Conservation (phyloP, 2,888 invertebrate species). For the Sinodicranocentrus sp. region DNA sequence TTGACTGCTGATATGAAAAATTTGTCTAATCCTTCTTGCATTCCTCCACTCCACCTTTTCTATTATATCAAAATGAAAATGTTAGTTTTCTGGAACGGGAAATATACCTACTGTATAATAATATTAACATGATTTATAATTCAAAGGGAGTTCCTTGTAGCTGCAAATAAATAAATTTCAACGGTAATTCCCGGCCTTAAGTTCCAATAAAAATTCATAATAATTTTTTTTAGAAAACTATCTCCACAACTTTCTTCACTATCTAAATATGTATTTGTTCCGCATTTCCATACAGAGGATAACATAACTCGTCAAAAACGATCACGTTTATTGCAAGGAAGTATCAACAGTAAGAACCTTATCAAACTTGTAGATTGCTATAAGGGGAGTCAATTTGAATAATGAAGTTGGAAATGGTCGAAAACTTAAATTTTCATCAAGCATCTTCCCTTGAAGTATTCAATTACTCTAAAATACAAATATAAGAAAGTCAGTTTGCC, state of each 20-base stretch:
- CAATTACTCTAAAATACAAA: conserved; percentile 49
- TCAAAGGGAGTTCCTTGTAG: conserved; percentile 24
- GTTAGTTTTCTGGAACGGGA: no score
- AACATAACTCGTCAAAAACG: conserved; percentile 17
- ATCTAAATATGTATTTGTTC: conserved; percentile 23
- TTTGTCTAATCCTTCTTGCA: no score
- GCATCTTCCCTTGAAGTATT: conserved; percentile 25
- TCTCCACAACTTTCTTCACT: neutral
- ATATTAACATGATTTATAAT: conserved; percentile 45
- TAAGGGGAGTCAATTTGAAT: conserved; percentile 52
- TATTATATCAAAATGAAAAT: no score
- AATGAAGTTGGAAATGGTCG: conserved; percentile 55
- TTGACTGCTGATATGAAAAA: no score
- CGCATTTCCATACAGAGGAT: conserved; percentile 23
- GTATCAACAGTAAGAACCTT: neutral
- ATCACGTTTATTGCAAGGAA: neutral
- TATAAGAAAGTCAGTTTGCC: conserved; percentile 1
- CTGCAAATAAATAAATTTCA: neutral
- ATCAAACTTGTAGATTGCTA: conserved; percentile 48
- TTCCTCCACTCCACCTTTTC: no score
- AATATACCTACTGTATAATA: no score
- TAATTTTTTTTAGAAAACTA: neutral
- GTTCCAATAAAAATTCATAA: conserved; percentile 53
- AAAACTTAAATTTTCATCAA: conserved; percentile 48
- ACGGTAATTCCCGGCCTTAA: conserved; percentile 13